Conservation (phyloP, 2,113 vertebrate genomes). For the Leptodactylus fuscus region DNA sequence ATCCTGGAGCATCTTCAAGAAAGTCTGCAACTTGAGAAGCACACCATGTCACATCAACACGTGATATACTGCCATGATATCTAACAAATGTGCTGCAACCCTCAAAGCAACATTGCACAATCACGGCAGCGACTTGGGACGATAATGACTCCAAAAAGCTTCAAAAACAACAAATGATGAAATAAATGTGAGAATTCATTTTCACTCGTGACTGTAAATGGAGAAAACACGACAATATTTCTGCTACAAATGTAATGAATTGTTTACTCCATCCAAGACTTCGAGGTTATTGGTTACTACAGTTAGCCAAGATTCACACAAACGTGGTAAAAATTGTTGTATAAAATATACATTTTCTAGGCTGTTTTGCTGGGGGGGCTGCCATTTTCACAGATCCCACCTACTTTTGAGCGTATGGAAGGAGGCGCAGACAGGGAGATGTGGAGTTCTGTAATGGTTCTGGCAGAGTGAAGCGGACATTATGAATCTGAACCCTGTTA, state of each 20-base stretch:
- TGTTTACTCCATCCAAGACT: not conserved
- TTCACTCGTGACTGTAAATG: not conserved
- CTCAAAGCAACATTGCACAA: conserved; percentile 27
- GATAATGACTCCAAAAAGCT: not conserved
- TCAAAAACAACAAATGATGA: not conserved
- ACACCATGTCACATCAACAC: conserved; percentile 12
- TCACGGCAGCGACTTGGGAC: not conserved
- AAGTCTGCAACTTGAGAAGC: not conserved
- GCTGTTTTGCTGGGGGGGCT: no score
- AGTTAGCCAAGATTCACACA: no score
- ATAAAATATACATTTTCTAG: no score
- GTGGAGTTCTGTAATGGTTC: no score
- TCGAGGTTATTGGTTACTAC: no score
- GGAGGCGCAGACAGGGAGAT: not conserved
- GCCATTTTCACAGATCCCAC: no score
- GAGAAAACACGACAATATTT: not conserved
- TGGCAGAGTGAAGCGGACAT: no score
- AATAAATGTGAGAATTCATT: not conserved
- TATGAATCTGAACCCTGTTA: no score
- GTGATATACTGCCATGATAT: not conserved
- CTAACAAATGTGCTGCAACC: not conserved
- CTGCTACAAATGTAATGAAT: not conserved
- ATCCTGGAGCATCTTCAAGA: conserved; percentile 27
- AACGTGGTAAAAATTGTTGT: no score
- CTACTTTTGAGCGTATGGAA: no score